Percentiles rank a stretch among this genome's conserved stretches.
Evolutionary conservation across 2,797 vertebrate species (phyloP).

Genomic region (Columba guinea): DNA sequence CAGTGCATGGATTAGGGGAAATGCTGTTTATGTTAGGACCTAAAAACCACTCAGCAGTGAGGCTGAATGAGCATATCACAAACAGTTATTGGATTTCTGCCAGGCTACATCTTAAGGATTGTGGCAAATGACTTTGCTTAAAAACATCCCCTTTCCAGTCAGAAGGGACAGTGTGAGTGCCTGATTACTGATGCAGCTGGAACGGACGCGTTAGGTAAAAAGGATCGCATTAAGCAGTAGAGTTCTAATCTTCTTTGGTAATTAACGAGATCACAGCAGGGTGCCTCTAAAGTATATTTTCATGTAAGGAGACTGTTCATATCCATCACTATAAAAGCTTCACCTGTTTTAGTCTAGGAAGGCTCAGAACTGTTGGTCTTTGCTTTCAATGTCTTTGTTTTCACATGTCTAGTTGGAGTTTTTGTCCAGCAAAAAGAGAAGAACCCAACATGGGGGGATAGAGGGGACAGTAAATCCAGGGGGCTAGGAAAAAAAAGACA

Average conservation of each 20-base stretch:
- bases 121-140: constrained; percentile 76
- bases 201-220: constrained; percentile 57
- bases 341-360: background rate
- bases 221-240: constrained; percentile 61
- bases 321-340: constrained; percentile 45
- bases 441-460: background rate
- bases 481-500: background rate
- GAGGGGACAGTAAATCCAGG: background rate
- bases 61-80: constrained; percentile 72
- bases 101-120: constrained; percentile 81
- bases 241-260: constrained; percentile 78
- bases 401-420: constrained; percentile 57
- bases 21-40: constrained; percentile 67
- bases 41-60: constrained; percentile 57
- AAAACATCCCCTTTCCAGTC: constrained; percentile 81
- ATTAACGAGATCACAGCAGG: constrained; percentile 77
- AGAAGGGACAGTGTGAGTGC: constrained; percentile 71
- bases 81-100: constrained; percentile 86
- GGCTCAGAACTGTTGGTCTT: constrained; percentile 50
- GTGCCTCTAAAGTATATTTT: constrained; percentile 67
- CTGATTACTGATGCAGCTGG: constrained; percentile 72
- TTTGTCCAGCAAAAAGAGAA: constrained; percentile 41
- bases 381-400: constrained; percentile 71
- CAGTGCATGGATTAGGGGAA: constrained; percentile 55
- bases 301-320: constrained; percentile 49